Base-by-base conservation (phyloP, 2,113 vertebrate species). In the Panurus biarmicus region DNA sequence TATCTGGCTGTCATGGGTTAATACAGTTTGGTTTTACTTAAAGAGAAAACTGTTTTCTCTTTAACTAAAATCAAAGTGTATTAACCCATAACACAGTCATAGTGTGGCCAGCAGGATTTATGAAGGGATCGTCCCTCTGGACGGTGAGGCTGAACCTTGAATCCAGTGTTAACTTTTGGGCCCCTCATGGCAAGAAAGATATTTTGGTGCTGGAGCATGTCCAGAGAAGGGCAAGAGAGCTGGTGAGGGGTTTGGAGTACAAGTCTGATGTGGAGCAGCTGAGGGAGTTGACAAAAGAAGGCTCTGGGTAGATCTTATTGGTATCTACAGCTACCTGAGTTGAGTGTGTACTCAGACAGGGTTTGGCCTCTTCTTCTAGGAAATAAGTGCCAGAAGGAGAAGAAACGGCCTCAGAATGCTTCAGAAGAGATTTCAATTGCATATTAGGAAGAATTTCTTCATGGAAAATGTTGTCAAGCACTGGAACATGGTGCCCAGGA, bases 141-240 rank as follows among this genome's bases (percentile, higher is more conserved):
- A 28, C 5, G 9, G 1, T 29, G 16, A 72, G 20, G 23, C 5
- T 1, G 1, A 20, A 16, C 7, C 40, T 50, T 9, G 12, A 54
- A 21, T 61, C 23, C 21, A 14, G 29, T 10, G 18, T 3, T 50
- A 9, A 40, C 12, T 58, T 79, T 51, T 47, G 21, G 15, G 9
- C 5, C 23, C 2, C 2, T 40, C 7, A 15, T 14, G 19, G 47
- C 12, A 51, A 29, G 33, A 70, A 58, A 33, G 42, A 25, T 0
- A 22, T 19, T 36, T 28, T 61, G 21, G 7, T 47, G 11, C 51
- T 60, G 26, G 7, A 81, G 3, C 1, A 2, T 18, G 7, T 40
- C 15, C 54, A 42, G 20, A 58, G n/a, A 58, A 47, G 9, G 3
- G 4, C 4, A 87, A 31, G 0, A 4, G 16, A 35, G 11, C 8